phyloP scores from a whole-genome alignment of 2,113 vertebrate species.

The Prunella himalayana region DNA sequence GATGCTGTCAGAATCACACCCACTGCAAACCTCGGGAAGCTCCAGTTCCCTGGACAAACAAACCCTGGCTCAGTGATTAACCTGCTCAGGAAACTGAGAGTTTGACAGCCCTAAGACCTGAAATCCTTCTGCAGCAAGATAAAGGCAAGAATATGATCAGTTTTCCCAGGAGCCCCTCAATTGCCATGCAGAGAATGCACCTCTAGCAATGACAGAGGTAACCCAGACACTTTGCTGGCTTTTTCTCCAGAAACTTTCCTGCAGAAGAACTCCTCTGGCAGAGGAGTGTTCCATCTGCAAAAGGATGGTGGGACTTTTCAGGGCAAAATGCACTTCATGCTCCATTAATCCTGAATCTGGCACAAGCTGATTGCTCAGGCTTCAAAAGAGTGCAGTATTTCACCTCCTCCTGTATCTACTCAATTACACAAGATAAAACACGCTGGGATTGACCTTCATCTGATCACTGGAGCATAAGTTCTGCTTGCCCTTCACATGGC shows the following conservation, averaged over 20 bases:
- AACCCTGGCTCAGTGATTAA: background rate
- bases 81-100: background rate
- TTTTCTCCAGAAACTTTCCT: background rate
- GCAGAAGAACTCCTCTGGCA: background rate
- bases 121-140: background rate
- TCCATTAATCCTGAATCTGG: constrained; percentile 26
- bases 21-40: background rate
- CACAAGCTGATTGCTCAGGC: background rate
- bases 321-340: constrained; percentile 18
- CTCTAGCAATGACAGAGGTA: background rate
- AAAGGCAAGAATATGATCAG: background rate
- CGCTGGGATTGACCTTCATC: background rate
- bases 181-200: background rate
- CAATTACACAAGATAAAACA: constrained; percentile 8
- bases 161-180: background rate
- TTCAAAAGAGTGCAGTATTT: constrained; percentile 28
- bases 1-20: background rate
- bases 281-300: background rate
- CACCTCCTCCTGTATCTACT: constrained; percentile 2
- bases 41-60: background rate
- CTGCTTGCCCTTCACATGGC: background rate
- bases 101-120: background rate
- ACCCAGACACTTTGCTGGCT: background rate
- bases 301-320: constrained; percentile 21
- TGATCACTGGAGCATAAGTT: background rate